Base-by-base conservation (phyloP, 2,797 vertebrate species). In the Liasis olivaceus region DNA sequence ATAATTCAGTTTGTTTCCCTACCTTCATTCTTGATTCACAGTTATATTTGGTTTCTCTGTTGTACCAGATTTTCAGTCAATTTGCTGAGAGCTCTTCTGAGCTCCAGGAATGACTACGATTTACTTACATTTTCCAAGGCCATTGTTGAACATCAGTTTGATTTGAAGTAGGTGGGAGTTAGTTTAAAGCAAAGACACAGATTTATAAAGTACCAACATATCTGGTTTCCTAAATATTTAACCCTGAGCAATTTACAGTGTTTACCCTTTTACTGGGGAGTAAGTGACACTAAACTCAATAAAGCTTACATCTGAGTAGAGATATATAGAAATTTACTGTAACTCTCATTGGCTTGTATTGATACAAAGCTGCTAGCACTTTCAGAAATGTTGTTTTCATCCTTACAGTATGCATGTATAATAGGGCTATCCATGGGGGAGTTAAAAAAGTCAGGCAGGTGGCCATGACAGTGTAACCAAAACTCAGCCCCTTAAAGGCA, bases 1-100 rank as follows among this genome's bases (percentile, higher is more conserved):
- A 87, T 85, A 64, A 90, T 92, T 87, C 69, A 84, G 66, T 93
- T 87, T 88, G 85, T 84, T 90, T 88, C 31, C 36, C 31, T 54
- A 85, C 31, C 90, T 92, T 92, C 54, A 54, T 86, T 93, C 89
- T 89, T 93, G 93, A 93, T 93, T 92, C 91, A 90, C 54, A 51
- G 56, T 63, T 93, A 93, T 87, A 92, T 89, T 91, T 87, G 88
- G 91, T 62, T 90, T 93, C 59, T 91, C 85, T 20, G 22, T 88
- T 91, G 89, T 59, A 87, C 89, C 86, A 91, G 51, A 72, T 88
- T 93, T 89, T 93, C 92, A 93, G 66, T 93, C 86, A 91, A 20
- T 51, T 88, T 84, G 72, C 92, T 93, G 89, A 88, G 89, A 93
- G 89, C 89, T 85, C 81, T 91, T 91, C 90, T 90, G 88, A 88